Percentiles rank a stretch among this genome's conserved stretches.
Evolutionary conservation across 2,888 invertebrate species (phyloP).

Genomic region (Pelosia muscerda): DNA sequence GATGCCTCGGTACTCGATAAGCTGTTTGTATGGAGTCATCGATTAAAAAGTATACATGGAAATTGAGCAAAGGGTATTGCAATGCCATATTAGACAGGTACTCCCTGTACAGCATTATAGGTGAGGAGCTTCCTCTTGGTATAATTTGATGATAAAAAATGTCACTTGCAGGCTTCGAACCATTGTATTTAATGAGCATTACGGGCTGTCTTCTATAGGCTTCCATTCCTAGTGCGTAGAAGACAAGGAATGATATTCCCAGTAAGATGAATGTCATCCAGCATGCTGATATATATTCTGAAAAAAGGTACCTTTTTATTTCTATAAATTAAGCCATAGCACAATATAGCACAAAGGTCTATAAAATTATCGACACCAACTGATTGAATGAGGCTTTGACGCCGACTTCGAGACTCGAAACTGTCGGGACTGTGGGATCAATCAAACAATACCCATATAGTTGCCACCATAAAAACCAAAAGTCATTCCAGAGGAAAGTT

Average conservation of each 20-base stretch:
- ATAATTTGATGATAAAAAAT: slow-evolving; percentile 74
- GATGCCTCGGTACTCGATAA: slow-evolving; percentile 52
- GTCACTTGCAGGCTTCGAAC: slow-evolving; percentile 63
- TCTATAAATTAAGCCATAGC: not conserved
- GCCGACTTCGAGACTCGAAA: too few species aligned
- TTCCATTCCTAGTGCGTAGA: slow-evolving; percentile 72
- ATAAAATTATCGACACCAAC: too few species aligned
- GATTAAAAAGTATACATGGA: slow-evolving; percentile 73
- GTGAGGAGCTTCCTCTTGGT: slow-evolving; percentile 56
- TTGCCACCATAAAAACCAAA: not conserved
- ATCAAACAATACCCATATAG: too few species aligned
- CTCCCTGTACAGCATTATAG: slow-evolving; percentile 63
- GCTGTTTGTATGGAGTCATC: slow-evolving; percentile 65
- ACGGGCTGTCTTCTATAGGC: slow-evolving; percentile 66
- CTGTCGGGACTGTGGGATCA: too few species aligned
- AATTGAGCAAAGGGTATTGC: slow-evolving; percentile 66
- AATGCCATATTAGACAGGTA: slow-evolving; percentile 69
- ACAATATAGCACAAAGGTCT: too few species aligned
- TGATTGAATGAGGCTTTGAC: too few species aligned
- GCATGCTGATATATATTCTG: slow-evolving; percentile 78
- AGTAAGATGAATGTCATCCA: slow-evolving; percentile 78
- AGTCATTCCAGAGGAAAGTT: too few species aligned
- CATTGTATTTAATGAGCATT: slow-evolving; percentile 64
- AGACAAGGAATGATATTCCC: slow-evolving; percentile 71
- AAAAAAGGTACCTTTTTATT: slow-evolving; percentile 41